Evolutionary conservation across 2,888 invertebrate genomes (phyloP), one percentile per base, ranked within the genome.

Genomic region (Rotaria sp.): DNA sequence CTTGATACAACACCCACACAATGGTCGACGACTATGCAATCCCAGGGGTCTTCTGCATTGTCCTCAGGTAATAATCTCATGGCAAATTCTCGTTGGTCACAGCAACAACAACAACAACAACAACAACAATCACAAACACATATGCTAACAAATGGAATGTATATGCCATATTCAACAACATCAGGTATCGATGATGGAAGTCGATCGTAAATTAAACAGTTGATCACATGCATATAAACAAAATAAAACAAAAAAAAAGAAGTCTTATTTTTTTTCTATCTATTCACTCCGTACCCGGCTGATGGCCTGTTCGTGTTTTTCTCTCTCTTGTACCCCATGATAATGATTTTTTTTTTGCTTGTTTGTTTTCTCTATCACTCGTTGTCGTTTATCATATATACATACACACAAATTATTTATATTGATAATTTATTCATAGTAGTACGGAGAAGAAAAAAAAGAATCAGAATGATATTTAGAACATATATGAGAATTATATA

Each of bases 1-100:
- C 67, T 67, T 35, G 67, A 67, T 35, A 35, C 67, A 35, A 18
- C 35, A 67, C 18, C 18, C 21, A 15, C 67, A 30, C 67, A 67
- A 67, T 67, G 67, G 67, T 67, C 67, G 3, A 38, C 30, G 18
- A 35, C 67, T 21, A 21, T 35, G 18, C 67, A 67, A 67, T 67
- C 67, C 15, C 67, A 67, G 5, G 67, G 67, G 5, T n/a, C 45
- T 41, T 80, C 80, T 45, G 10, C 26, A 24, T 13, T 45, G 26
- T n/a, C 80, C 4, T 80, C 45, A 80, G 80, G 80, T n/a, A 80
- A 41, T 45, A 80, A 80, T 80, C 80, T 80, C 80, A 18, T 80
- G 4, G 24, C 80, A 80, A 80, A 45, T 45, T 45, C 41, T 15
- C 41, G 45, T 41, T 80, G 80, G 80, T 80, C 80, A 80, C 80